phyloP scores from a whole-genome alignment of 2,113 vertebrate species.

The Lichenostomus cassidix region DNA sequence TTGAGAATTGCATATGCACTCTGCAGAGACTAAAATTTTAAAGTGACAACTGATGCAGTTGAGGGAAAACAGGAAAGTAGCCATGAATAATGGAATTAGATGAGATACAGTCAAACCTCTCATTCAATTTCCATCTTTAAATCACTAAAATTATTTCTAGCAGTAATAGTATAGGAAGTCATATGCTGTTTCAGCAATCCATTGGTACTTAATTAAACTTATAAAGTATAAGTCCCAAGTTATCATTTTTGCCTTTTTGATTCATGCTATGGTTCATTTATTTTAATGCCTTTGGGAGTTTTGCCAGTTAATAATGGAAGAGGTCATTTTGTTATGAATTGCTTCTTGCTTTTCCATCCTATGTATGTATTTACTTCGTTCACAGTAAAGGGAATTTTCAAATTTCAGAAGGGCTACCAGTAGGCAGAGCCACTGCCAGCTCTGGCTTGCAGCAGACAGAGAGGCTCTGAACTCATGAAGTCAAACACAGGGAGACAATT shows the following conservation, averaged over 20 bases:
- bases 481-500: background rate
- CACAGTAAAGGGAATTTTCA: background rate
- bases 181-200: background rate
- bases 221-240: background rate
- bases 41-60: background rate
- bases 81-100: background rate
- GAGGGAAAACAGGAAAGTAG: background rate
- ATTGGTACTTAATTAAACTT: constrained; percentile 33
- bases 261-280: constrained; percentile 18
- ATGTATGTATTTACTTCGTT: background rate
- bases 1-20: background rate
- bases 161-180: background rate
- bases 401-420: background rate
- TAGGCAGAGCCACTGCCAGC: background rate
- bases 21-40: background rate
- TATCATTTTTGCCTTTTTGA: constrained; percentile 26
- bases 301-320: constrained; percentile 40
- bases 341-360: background rate
- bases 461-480: background rate
- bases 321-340: constrained; percentile 19
- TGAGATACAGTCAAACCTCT: background rate
- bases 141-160: background rate
- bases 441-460: background rate
- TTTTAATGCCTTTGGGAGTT: background rate
- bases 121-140: background rate